Conservation (phyloP, 1,140 invertebrate genomes). For the Bicyclus anynana region DNA sequence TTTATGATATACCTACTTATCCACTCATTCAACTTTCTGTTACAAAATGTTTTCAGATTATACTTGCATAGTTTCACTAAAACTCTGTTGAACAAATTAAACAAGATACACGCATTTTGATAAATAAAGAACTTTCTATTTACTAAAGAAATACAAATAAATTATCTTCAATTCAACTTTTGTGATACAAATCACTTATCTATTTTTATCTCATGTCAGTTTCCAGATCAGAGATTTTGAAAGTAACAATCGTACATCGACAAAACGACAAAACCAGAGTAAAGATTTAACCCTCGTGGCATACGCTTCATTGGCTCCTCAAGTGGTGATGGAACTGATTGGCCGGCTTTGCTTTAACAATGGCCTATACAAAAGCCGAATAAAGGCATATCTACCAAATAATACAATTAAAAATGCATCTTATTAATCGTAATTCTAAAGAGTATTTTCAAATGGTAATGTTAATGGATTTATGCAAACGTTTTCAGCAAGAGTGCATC, state of each 20-base stretch:
- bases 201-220: too few relatives aligned
- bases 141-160: too few relatives aligned
- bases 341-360: constrained; percentile 66
- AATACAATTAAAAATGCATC: constrained; percentile 20
- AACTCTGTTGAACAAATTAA: too few relatives aligned
- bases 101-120: too few relatives aligned
- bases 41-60: too few relatives aligned
- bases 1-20: too few relatives aligned
- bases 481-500: constrained; percentile 52
- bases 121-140: too few relatives aligned
- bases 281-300: constrained; percentile 66
- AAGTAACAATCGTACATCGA: constrained; percentile 29
- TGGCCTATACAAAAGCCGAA: constrained; percentile 30
- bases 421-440: neutral
- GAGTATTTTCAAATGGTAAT: constrained; percentile 20
- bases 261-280: constrained; percentile 70
- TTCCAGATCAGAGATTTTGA: neutral
- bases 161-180: too few relatives aligned
- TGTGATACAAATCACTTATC: neutral
- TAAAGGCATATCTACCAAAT: constrained; percentile 23
- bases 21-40: too few relatives aligned
- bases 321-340: constrained; percentile 73
- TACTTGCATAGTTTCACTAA: too few relatives aligned
- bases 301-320: constrained; percentile 68
- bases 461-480: constrained; percentile 5